These are phyloP conservation scores for Cranoglanis bouderius DNA, from an alignment of 2,113 vertebrate genomes.

Conservation along the genomic window DNA sequence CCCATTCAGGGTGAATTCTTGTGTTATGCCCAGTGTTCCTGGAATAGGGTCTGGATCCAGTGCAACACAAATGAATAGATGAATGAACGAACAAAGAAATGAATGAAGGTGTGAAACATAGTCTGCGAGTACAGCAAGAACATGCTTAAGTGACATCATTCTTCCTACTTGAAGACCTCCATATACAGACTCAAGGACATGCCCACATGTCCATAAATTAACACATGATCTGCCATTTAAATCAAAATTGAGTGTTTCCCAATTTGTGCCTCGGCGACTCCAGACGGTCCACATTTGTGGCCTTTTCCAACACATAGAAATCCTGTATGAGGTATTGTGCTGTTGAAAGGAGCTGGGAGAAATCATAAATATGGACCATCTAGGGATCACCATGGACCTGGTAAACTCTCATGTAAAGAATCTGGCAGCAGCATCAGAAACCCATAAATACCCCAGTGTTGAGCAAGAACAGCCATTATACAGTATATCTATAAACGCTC, in stretches of 20 bases:
- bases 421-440: background rate
- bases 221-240: background rate
- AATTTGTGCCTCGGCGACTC: background rate
- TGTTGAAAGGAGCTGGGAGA: background rate
- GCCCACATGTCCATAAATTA: background rate
- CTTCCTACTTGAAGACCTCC: background rate
- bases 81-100: background rate
- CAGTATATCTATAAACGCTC: conserved; percentile 32
- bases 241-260: background rate
- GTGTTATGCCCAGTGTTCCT: background rate
- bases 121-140: background rate
- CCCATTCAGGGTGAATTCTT: background rate
- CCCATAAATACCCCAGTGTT: background rate
- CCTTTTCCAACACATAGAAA: background rate
- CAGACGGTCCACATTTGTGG: background rate
- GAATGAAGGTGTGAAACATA: background rate
- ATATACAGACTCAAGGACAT: background rate
- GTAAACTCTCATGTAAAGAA: background rate
- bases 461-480: conserved; percentile 13
- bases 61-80: background rate
- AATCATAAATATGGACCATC: background rate
- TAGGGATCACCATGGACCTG: background rate
- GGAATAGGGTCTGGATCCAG: background rate
- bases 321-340: background rate
- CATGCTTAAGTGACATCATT: background rate